phyloP scores from a whole-genome alignment of 1,140 invertebrate species.

The Araneus ventricosus region DNA sequence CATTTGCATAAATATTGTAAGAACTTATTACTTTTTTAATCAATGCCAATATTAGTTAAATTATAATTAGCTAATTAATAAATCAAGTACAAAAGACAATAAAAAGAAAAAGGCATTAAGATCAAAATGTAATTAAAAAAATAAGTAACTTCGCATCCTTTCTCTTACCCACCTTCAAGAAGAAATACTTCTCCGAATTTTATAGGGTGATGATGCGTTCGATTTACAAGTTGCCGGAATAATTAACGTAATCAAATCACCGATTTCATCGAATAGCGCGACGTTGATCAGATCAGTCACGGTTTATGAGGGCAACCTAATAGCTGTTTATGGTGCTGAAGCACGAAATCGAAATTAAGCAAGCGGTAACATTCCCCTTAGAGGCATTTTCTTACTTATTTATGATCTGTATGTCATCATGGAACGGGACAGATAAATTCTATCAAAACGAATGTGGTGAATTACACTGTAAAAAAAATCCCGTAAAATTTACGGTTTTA shows the following conservation, averaged over 20 bases:
- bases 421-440: no score
- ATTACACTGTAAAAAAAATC: no score
- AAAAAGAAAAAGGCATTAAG: no score
- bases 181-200: neutral
- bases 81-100: neutral
- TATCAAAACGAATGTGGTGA: no score
- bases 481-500: no score
- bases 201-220: neutral
- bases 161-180: neutral
- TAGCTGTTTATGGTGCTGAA: neutral
- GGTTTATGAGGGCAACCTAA: neutral
- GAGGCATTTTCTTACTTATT: no score
- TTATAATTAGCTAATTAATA: no score
- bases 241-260: neutral
- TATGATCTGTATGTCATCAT: no score
- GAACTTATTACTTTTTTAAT: no score
- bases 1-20: no score
- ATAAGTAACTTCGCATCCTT: neutral
- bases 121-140: neutral
- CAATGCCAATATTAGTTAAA: no score
- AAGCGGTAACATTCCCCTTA: neutral
- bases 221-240: neutral
- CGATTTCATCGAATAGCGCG: neutral
- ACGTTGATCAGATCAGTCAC: neutral
- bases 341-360: neutral